Conservation (phyloP, 92 coral and sea anemone species). For the Metridium senile region DNA sequence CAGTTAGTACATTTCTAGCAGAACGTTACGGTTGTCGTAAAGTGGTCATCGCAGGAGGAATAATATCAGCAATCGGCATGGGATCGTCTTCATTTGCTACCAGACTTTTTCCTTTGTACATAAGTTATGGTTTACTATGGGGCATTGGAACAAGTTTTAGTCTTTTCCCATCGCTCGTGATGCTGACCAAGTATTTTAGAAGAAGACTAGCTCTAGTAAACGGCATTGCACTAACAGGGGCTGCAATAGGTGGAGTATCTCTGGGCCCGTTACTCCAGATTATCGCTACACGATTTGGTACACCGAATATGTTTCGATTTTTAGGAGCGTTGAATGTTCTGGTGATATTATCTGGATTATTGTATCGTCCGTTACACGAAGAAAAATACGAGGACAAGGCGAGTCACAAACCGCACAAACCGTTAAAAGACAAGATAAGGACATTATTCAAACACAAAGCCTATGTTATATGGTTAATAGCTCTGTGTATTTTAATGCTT, state of each 20-base stretch:
- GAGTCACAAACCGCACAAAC: not conserved
- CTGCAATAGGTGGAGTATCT: conserved; percentile 58
- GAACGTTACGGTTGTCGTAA: conserved; percentile 68
- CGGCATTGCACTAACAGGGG: conserved; percentile 71
- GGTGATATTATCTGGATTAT: conserved; percentile 53
- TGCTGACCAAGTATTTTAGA: conserved; percentile 67
- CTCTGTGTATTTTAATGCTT: conserved; percentile 71
- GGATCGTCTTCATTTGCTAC: conserved; percentile 56
- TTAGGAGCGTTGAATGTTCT: conserved; percentile 55
- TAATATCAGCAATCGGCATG: conserved; percentile 49
- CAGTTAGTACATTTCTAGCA: conserved; percentile 51
- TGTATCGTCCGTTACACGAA: conserved; percentile 46
- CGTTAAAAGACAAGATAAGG: not conserved
- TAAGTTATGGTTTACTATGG: conserved; percentile 67
- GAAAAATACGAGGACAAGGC: not conserved
- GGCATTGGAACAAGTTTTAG: conserved; percentile 77
- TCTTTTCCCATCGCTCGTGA: conserved; percentile 69
- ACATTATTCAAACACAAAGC: conserved; percentile 58
- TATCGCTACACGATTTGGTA: conserved; percentile 46
- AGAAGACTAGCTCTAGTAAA: conserved; percentile 67
- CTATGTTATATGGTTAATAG: conserved; percentile 65
- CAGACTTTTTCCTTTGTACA: conserved; percentile 44
- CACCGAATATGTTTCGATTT: conserved; percentile 58
- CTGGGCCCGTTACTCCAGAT: conserved; percentile 53
- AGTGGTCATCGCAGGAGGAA: conserved; percentile 64